Percentiles rank a stretch among this genome's conserved stretches.
These are phyloP conservation scores for Lithophane socia DNA, from an alignment of 2,888 invertebrate species.

Conservation along the genomic window DNA sequence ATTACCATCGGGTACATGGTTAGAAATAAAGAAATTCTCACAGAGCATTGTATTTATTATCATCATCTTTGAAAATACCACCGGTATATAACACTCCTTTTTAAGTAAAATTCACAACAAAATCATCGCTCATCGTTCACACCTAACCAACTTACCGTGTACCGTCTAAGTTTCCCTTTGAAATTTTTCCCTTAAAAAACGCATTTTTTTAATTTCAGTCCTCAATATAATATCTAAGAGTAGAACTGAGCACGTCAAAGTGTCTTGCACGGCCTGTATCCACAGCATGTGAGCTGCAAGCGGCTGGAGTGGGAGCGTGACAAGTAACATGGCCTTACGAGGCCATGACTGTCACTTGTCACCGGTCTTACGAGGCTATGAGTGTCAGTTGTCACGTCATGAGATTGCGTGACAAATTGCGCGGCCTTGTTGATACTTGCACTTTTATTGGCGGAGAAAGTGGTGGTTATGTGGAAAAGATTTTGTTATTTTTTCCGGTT, in stretches of 20 bases:
- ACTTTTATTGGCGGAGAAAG: slow-evolving; percentile 55
- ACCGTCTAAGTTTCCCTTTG: neutral
- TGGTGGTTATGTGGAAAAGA: neutral
- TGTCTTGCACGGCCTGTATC: slow-evolving; percentile 45
- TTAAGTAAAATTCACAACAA: neutral
- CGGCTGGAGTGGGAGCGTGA: slow-evolving; percentile 41
- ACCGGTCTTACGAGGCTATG: slow-evolving; percentile 39
- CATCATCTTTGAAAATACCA: neutral
- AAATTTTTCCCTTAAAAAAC: neutral
- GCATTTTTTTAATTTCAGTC: neutral
- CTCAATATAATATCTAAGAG: neutral
- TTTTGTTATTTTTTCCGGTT: neutral
- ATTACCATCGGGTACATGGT: too few species aligned
- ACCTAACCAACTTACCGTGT: neutral
- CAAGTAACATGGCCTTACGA: slow-evolving; percentile 48
- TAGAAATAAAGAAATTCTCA: too few species aligned
- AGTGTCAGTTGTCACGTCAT: slow-evolving; percentile 54
- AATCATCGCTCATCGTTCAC: neutral
- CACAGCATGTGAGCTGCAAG: slow-evolving; percentile 35
- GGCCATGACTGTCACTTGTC: slow-evolving; percentile 50
- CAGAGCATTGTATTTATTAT: too few species aligned
- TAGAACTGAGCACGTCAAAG: slow-evolving; percentile 11
- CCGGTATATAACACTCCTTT: too few species aligned
- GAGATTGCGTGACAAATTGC: slow-evolving; percentile 68
- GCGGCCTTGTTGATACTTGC: slow-evolving; percentile 57